phyloP scores from a whole-genome alignment of 2,888 invertebrate genomes.

The Mimachlamys varia region DNA sequence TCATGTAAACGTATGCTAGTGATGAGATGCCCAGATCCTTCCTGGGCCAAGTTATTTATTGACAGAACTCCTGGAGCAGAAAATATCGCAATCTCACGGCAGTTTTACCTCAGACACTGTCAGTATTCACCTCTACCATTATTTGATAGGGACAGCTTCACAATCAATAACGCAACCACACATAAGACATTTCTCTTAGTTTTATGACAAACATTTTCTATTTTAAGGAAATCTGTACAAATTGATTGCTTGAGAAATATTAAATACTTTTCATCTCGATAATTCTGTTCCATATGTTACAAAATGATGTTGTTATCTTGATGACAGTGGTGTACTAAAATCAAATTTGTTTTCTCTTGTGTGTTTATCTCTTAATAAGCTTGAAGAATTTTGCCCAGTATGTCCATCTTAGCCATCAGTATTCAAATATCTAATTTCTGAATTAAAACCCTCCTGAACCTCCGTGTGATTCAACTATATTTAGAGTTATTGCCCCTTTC shows the following conservation, averaged over 20 bases:
- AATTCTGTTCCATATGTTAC: not conserved
- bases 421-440: no score
- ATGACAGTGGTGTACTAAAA: no score
- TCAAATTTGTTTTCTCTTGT: no score
- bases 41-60: not conserved
- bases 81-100: not conserved
- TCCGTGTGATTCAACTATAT: no score
- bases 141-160: not conserved
- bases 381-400: no score
- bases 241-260: not conserved
- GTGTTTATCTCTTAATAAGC: no score
- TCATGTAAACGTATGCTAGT: not conserved
- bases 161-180: not conserved
- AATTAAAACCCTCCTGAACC: no score
- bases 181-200: not conserved
- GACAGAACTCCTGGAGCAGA: constrained; percentile 10
- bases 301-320: no score
- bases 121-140: not conserved
- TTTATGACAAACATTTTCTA: not conserved
- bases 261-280: no score
- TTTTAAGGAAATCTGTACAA: not conserved
- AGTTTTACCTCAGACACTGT: not conserved
- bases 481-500: no score
- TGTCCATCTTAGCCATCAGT: no score
- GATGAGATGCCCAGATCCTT: not conserved